Conservation (phyloP, 2,888 invertebrate genomes). For the Drosophila helvetica region DNA sequence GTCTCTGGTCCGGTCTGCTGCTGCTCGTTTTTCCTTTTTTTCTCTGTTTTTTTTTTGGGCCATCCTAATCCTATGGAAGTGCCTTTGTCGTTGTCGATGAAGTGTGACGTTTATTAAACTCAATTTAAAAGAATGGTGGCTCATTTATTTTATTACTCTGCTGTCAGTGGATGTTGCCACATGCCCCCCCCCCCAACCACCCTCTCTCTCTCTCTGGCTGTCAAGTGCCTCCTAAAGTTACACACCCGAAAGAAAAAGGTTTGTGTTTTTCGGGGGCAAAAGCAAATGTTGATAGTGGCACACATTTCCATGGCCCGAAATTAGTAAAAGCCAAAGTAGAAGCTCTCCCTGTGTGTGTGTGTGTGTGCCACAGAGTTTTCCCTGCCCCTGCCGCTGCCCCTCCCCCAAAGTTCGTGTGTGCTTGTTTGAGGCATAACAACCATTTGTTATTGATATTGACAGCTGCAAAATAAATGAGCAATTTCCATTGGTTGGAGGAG, state of each 20-base stretch:
- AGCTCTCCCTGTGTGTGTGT: conserved; percentile 6
- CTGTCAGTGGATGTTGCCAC: conserved; percentile 57
- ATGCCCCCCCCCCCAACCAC: not conserved
- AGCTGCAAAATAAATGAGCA: conserved; percentile 79
- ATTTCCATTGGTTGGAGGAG: conserved; percentile 54
- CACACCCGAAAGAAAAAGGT: conserved; percentile 1
- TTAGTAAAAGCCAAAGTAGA: conserved; percentile 34
- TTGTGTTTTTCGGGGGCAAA: conserved; percentile 8
- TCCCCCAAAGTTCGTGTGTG: conserved; percentile 22
- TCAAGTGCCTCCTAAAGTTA: conserved; percentile 62
- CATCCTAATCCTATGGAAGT: conserved; percentile 28
- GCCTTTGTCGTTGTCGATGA: conserved; percentile 71
- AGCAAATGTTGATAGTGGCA: conserved; percentile 70
- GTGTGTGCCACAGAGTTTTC: conserved; percentile 14
- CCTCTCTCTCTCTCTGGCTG: not conserved
- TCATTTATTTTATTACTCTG: conserved; percentile 78
- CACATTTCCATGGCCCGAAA: conserved; percentile 57
- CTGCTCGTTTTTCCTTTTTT: conserved; percentile 19
- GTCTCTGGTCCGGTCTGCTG: conserved; percentile 25
- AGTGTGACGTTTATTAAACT: conserved; percentile 79
- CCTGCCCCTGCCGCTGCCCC: no score
- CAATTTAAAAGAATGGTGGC: conserved; percentile 80
- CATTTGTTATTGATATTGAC: conserved; percentile 81
- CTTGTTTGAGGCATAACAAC: conserved; percentile 71
- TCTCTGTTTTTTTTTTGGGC: conserved; percentile 7